A percentile compares a stretch with the other conserved stretches of the same genome.
Evolutionary conservation across 2,888 invertebrate species (phyloP).

Genomic region (Venusia cambrica): DNA sequence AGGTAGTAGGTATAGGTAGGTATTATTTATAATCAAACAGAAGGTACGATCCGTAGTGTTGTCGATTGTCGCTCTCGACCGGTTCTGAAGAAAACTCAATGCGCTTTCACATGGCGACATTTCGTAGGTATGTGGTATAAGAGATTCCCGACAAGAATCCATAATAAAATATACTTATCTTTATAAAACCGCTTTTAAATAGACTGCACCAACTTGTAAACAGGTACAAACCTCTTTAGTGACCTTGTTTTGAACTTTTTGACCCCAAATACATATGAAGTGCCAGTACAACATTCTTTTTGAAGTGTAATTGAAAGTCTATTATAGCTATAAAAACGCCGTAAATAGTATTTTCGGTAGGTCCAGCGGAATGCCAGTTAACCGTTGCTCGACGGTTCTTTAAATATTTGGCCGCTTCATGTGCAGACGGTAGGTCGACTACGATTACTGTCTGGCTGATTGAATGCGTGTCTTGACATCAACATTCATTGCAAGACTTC

Average conservation of each 20-base stretch:
- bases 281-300: too few relatives aligned
- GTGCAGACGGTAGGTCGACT: constrained; percentile 27
- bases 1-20: too few relatives aligned
- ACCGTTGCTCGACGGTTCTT: constrained; percentile 29
- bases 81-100: constrained; percentile 60
- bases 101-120: constrained; percentile 59
- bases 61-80: constrained; percentile 41
- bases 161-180: constrained; percentile 19
- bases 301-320: constrained; percentile 32
- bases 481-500: constrained; percentile 41
- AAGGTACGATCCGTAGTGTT: too few relatives aligned
- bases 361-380: constrained; percentile 13
- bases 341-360: constrained; percentile 34
- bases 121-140: constrained; percentile 25
- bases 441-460: constrained; percentile 32
- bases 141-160: constrained; percentile 43
- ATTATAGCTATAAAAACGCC: constrained; percentile 26
- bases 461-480: constrained; percentile 38
- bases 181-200: constrained; percentile 11
- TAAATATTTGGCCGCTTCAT: constrained; percentile 39
- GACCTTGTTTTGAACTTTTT: constrained; percentile 20
- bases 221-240: too few relatives aligned
- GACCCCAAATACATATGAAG: constrained; percentile 16
- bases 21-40: too few relatives aligned
- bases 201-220: constrained; percentile 6